Percentiles rank a stretch among this genome's conserved stretches.
phyloP scores from a whole-genome alignment of 2,797 vertebrate genomes.

The Erethizon dorsatum region DNA sequence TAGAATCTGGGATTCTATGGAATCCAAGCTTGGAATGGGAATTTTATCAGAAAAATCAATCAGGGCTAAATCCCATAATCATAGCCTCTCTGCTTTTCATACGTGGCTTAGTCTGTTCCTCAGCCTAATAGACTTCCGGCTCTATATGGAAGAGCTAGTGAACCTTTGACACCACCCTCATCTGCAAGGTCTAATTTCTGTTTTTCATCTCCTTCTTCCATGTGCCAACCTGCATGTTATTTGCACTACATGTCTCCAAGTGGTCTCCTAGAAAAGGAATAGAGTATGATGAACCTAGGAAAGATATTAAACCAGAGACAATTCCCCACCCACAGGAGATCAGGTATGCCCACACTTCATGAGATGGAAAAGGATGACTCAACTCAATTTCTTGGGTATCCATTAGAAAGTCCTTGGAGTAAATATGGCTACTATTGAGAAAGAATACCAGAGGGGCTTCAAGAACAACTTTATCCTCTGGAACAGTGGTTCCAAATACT shows the following conservation, averaged over 20 bases:
- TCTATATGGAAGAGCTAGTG: not conserved
- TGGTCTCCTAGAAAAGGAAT: not conserved
- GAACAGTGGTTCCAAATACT: not conserved
- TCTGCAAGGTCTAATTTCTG: not conserved
- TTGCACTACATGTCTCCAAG: not conserved
- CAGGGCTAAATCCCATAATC: no score
- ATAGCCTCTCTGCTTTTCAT: not conserved
- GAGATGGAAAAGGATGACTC: not conserved
- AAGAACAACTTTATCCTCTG: not conserved
- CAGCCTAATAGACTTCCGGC: not conserved
- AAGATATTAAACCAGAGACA: not conserved
- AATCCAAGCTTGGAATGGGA: not conserved
- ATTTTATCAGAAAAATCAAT: not conserved
- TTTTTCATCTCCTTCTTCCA: not conserved
- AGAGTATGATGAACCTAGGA: not conserved
- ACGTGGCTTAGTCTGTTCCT: not conserved
- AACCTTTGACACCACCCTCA: not conserved
- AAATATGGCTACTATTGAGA: no score
- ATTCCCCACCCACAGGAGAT: not conserved
- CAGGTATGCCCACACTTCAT: not conserved
- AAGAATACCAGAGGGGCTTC: not conserved
- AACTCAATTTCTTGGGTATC: not conserved
- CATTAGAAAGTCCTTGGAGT: not conserved
- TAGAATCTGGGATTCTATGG: not conserved
- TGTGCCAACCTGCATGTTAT: rapidly evolving